Conservation (phyloP, 2,888 invertebrate genomes). For the Cynaeus angustus region DNA sequence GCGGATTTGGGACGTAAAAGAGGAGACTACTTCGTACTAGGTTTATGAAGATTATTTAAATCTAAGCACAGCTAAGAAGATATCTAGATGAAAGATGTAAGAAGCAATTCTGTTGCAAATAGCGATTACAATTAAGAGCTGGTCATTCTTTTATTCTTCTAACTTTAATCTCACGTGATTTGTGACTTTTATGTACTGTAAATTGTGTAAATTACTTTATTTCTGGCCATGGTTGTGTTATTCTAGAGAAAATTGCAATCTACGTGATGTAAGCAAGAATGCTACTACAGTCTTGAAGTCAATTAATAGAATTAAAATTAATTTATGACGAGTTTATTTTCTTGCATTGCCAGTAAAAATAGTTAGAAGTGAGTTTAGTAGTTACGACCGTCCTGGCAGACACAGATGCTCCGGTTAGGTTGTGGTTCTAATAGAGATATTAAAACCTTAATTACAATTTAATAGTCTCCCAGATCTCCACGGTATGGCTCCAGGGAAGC, state of each 20-base stretch:
- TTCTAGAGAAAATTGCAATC: too few relatives aligned
- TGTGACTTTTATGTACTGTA: too few relatives aligned
- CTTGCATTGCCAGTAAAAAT: not conserved
- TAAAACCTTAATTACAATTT: conserved; percentile 59
- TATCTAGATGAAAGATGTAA: too few relatives aligned
- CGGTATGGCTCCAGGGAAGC: conserved; percentile 41
- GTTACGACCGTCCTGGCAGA: not conserved
- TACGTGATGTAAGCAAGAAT: not conserved
- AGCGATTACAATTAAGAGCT: too few relatives aligned
- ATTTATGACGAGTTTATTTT: conserved; percentile 1
- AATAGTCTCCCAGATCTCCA: conserved; percentile 52
- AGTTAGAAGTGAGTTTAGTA: not conserved
- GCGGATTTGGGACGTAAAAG: too few relatives aligned
- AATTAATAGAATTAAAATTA: conserved; percentile 15
- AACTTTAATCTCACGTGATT: too few relatives aligned
- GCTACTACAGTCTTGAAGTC: not conserved
- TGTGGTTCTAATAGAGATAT: conserved; percentile 58
- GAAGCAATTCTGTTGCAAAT: too few relatives aligned
- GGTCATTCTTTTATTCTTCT: too few relatives aligned
- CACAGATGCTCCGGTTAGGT: conserved; percentile 49
- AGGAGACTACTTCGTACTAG: not conserved
- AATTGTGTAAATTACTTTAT: too few relatives aligned
- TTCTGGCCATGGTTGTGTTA: too few relatives aligned
- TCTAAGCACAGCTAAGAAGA: too few relatives aligned
- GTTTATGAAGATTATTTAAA: too few relatives aligned